Evolutionary conservation across 2,113 vertebrate species (phyloP), one percentile per base, ranked within the genome.

Genomic region (Pholis gunnellus): DNA sequence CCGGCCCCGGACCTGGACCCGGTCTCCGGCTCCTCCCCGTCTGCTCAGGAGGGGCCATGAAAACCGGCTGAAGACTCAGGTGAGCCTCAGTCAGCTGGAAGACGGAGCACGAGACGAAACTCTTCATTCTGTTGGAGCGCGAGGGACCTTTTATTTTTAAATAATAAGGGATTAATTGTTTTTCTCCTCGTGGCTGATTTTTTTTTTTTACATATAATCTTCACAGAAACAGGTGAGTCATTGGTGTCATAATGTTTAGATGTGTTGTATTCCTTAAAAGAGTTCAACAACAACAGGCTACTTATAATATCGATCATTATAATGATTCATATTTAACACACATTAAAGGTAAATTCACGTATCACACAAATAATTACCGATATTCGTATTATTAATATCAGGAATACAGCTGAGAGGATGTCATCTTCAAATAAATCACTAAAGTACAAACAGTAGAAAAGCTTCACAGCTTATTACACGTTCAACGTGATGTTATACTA

Each of bases 191-290:
- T 83, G 70, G 65, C 50, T n/a, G 22, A 9, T 14, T 72, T 25
- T 61, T 7, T 0, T 25, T 34, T 34, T 34, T 29, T 63, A 42
- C 40, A 9, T 9, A 42, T 67, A n/a, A 54, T 0, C 38, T 70
- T 46, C 10, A 2, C 40, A 42, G 4, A 76, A 18, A 72, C 79
- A 88, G 85, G 88, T 90, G 63, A 90, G 82, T 56, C n/a, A 9
- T 44, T 14, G 18, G 13, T 46, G 36, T 57, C 60, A 4, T 17
- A 1, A n/a, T 31, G 17, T 66, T 27, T 2, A 67, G 11, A 25
- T 25, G 3, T 29, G 3, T 29, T 46, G 4, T 17, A 1, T 48
- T 48, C 15, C 46, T n/a, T 9, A 22, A 0, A 22, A 3, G 2
- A 52, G 50, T 42, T 11, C 20, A 34, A 18, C 6, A 68, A 36